A percentile compares a stretch with the other conserved stretches of the same genome.
phyloP scores from a whole-genome alignment of 2,797 vertebrate species.

The Chloroceryle inda region DNA sequence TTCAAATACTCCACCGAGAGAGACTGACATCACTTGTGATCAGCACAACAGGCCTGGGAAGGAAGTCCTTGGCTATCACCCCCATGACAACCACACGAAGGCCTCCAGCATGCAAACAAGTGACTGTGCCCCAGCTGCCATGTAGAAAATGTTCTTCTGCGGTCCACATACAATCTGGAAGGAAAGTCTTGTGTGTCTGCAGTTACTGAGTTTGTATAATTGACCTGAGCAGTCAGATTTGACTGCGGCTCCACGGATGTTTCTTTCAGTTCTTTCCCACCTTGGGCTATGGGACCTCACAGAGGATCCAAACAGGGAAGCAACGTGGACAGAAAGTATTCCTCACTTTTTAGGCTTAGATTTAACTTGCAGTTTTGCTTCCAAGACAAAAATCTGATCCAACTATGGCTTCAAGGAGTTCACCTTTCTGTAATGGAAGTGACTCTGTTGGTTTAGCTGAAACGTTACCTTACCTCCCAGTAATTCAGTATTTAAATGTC shows the following conservation, averaged over 20 bases:
- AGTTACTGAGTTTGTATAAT: not conserved
- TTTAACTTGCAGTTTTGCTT: not conserved
- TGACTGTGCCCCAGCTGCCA: not conserved
- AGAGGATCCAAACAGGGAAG: not conserved
- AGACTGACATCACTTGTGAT: not conserved
- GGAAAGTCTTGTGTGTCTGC: not conserved
- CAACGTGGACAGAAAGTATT: not conserved
- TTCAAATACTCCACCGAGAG: not conserved
- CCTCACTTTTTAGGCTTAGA: not conserved
- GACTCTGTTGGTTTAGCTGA: not conserved
- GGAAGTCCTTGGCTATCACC: not conserved
- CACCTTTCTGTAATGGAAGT: not conserved
- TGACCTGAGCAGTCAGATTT: not conserved
- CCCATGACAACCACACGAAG: not conserved
- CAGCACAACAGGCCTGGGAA: not conserved
- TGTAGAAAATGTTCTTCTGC: not conserved
- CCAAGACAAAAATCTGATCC: not conserved
- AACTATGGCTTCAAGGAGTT: not conserved
- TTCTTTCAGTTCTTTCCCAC: not conserved
- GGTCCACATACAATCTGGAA: not conserved
- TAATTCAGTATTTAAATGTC: not conserved
- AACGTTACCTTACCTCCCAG: not conserved
- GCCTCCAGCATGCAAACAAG: not conserved
- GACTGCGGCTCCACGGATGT: not conserved
- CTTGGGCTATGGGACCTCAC: not conserved